These are phyloP conservation scores for Steinernema feltiae DNA, from an alignment of 1,140 invertebrate species.

Conservation along the genomic window DNA sequence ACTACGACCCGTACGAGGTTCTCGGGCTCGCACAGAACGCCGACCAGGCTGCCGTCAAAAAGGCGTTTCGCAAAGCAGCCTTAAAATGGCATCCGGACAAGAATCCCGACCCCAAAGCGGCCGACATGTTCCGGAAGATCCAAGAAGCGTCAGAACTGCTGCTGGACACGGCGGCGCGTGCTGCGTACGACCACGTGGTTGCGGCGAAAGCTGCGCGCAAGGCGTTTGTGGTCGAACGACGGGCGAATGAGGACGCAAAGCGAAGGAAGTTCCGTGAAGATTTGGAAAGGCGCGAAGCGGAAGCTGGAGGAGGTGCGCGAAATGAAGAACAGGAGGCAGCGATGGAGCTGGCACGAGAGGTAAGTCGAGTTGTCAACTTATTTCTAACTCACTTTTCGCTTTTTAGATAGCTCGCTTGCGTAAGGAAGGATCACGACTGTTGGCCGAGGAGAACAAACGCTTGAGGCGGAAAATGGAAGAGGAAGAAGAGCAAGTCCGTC, in stretches of 20 bases:
- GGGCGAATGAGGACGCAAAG: neutral
- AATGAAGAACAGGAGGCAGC: neutral
- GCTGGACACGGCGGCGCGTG: neutral
- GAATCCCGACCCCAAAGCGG: neutral
- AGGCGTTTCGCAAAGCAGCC: neutral
- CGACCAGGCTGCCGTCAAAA: neutral
- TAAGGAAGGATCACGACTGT: neutral
- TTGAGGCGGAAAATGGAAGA: neutral
- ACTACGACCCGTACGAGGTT: neutral
- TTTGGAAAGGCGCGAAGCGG: neutral
- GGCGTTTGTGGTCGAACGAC: neutral
- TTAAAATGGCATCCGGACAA: constrained; percentile 5
- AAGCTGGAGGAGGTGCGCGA: neutral
- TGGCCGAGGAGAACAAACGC: neutral
- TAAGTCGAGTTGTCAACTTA: neutral
- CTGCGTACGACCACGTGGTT: neutral
- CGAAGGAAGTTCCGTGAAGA: neutral
- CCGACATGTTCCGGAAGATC: neutral
- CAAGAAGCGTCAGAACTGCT: neutral
- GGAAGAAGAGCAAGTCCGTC: neutral
- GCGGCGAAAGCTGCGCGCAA: neutral
- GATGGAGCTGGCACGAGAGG: neutral
- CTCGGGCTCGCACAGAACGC: neutral
- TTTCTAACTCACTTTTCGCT: neutral
- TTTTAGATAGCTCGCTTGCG: neutral